A percentile compares a stretch with the other conserved stretches of the same genome.
These are phyloP conservation scores for Sebastes vulpes DNA, from an alignment of 2,797 vertebrate species.

Conservation along the genomic window DNA sequence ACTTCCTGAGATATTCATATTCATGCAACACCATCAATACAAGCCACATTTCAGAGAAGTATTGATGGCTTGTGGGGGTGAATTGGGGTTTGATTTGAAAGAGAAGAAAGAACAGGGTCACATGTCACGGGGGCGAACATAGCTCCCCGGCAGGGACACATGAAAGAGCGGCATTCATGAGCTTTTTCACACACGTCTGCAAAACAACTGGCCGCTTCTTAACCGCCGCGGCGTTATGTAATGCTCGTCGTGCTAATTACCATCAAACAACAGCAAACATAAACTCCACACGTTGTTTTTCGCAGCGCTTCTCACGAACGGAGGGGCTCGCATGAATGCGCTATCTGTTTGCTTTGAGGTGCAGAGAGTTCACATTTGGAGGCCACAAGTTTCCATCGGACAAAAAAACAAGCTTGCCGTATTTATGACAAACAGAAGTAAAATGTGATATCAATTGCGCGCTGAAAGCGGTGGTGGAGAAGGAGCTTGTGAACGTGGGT, in stretches of 20 bases:
- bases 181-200: conserved; percentile 59
- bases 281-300: conserved; percentile 47
- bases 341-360: conserved; percentile 44
- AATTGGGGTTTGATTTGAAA: conserved; percentile 61
- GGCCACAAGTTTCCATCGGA: conserved; percentile 55
- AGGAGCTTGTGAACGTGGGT: conserved; percentile 47
- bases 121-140: conserved; percentile 65
- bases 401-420: conserved; percentile 43
- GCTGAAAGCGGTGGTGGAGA: not conserved
- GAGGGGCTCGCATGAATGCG: conserved; percentile 39
- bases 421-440: conserved; percentile 45
- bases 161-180: conserved; percentile 80
- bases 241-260: conserved; percentile 41
- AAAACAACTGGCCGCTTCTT: conserved; percentile 68
- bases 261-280: conserved; percentile 57
- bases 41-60: not conserved
- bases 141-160: conserved; percentile 49
- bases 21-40: not conserved
- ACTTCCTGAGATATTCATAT: not conserved
- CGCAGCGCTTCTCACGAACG: conserved; percentile 22
- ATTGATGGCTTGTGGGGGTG: not conserved
- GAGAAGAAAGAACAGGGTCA: conserved; percentile 71
- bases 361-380: conserved; percentile 3
- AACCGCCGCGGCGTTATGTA: conserved; percentile 31
- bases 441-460: conserved; percentile 31